Percentiles rank a stretch among this genome's conserved stretches.
Evolutionary conservation across 1,140 invertebrate genomes (phyloP).

Genomic region (Chironomus tepperi): DNA sequence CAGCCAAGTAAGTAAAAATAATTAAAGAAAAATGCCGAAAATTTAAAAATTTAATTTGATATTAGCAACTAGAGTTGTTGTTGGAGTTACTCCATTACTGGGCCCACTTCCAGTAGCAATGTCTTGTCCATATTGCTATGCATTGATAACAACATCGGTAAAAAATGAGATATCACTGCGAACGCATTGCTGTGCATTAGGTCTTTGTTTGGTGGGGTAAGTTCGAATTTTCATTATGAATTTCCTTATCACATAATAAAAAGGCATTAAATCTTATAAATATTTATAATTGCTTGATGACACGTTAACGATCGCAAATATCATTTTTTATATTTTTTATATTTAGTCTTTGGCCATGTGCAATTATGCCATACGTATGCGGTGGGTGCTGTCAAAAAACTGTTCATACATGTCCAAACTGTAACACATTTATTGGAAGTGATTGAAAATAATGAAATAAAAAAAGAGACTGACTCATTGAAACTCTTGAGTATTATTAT

Average conservation of each 20-base stretch:
- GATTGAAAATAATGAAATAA: too few species aligned
- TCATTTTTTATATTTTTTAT: background rate
- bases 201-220: background rate
- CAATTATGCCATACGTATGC: background rate
- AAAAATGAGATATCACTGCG: background rate
- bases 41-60: background rate
- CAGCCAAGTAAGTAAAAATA: background rate
- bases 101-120: background rate
- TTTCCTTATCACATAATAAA: background rate
- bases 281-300: too few species aligned
- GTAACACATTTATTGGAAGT: background rate
- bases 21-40: too few species aligned
- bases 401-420: background rate
- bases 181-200: background rate
- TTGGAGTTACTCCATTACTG: background rate
- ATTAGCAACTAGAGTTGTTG: background rate
- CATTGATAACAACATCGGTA: background rate
- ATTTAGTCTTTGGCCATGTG: background rate
- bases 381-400: background rate
- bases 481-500: too few species aligned
- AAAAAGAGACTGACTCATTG: background rate
- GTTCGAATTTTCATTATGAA: background rate
- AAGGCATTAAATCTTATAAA: background rate
- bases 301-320: too few species aligned
- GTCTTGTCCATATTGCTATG: background rate